Evolutionary conservation across 2,797 vertebrate species (phyloP), one percentile per base, ranked within the genome.

Genomic region (Mionectes olivaceus): DNA sequence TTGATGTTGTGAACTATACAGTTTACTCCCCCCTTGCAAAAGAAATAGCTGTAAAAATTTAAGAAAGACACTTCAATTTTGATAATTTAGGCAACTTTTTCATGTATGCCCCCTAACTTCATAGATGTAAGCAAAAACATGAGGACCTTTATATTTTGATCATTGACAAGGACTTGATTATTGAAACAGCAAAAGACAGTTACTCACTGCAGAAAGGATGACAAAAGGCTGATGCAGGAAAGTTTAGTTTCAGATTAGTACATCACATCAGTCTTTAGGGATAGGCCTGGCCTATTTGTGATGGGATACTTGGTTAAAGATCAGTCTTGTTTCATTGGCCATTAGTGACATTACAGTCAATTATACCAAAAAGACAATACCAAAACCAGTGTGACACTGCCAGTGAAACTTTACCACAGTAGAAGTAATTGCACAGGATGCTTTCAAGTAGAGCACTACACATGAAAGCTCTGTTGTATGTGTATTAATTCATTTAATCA

Each of bases 401-500:
- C 13, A 49, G 23, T 7, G 28, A 52, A 11, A 9, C 3, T 92
- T 74, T 90, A 18, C 21, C 55, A 22, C 27, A 46, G 35, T 17
- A 73, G 39, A 79, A 76, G 3, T 25, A 68, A 59, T 19, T 63
- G 14, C 33, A 49, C 6, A 53, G 13, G 5, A 39, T 22, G 1
- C 13, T 83, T 78, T 43, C 13, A 49, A 33, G 33, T 9, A 75
- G 28, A 83, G 19, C 7, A n/a, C 8, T 13, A 52, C 10, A 9
- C 13, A 7, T 25, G 22, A 53, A 68, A 88, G 5, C 3, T 14
- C 9, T 35, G 30, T 43, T 60, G 1, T 46, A 35, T 0, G 1
- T 13, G 2, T 21, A 19, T 50, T 33, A 19, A 52, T 68, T 49
- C 1, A 9, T 57, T 70, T 71, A 35, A 30, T 53, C 5, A 27